Evolutionary conservation across 2,113 vertebrate genomes (phyloP).

Genomic region (Willisornis vidua): DNA sequence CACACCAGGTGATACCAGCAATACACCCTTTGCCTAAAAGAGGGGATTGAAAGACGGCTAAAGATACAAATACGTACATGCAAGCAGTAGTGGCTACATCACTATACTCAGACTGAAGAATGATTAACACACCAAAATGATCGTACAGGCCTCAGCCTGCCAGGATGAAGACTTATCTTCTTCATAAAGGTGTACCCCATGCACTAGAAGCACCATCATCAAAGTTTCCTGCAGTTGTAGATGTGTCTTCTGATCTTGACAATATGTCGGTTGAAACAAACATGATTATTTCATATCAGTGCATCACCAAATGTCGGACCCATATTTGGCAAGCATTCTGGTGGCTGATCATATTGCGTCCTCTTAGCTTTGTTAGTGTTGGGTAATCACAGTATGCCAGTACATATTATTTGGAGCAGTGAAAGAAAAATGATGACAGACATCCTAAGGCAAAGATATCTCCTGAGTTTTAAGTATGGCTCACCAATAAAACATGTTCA

Average conservation of each 20-base stretch:
- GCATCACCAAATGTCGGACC: not conserved
- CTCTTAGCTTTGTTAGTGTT: not conserved
- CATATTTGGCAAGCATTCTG: not conserved
- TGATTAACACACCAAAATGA: not conserved
- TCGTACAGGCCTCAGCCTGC: not conserved
- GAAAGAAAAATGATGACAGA: not conserved
- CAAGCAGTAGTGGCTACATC: not conserved
- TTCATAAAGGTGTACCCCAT: not conserved
- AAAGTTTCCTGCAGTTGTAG: not conserved
- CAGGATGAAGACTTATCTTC: not conserved
- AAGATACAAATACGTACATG: not conserved
- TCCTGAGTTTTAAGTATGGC: not conserved
- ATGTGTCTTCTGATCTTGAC: not conserved
- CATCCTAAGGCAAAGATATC: not conserved
- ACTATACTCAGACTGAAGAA: not conserved
- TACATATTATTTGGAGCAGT: not conserved
- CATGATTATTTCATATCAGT: not conserved
- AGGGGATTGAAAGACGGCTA: not conserved
- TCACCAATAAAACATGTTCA: not conserved
- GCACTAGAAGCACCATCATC: not conserved
- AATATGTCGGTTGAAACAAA: not conserved
- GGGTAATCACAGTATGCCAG: not conserved
- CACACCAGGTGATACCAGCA: not conserved
- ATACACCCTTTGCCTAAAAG: not conserved
- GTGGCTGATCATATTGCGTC: not conserved